A percentile compares a stretch with the other conserved stretches of the same genome.
phyloP scores from a whole-genome alignment of 2,113 vertebrate species.

The Megaleporinus macrocephalus region DNA sequence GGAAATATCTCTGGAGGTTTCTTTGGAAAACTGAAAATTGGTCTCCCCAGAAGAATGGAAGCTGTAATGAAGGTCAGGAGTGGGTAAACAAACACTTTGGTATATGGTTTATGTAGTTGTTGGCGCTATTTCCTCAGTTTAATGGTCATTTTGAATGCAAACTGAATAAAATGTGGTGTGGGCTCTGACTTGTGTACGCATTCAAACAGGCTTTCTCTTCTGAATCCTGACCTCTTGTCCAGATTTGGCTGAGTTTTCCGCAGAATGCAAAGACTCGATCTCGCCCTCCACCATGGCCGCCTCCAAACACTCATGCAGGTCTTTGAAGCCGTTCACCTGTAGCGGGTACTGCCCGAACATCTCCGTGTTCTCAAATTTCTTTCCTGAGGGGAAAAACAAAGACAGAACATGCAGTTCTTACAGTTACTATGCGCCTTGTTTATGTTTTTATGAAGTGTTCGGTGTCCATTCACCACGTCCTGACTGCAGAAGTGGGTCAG shows the following conservation, averaged over 20 bases:
- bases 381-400: conserved; percentile 77
- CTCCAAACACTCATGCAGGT: conserved; percentile 97
- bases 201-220: background rate
- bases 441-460: background rate
- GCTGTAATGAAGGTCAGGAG: too few relatives aligned
- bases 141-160: too few relatives aligned
- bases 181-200: too few relatives aligned
- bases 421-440: background rate
- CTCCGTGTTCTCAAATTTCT: conserved; percentile 98
- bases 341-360: conserved; percentile 99
- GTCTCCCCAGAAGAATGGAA: too few relatives aligned
- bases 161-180: too few relatives aligned
- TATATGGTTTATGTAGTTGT: too few relatives aligned
- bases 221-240: conserved; percentile 78
- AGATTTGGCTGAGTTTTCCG: conserved; percentile 93
- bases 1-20: too few relatives aligned
- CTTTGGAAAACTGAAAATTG: too few relatives aligned
- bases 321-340: conserved; percentile 97
- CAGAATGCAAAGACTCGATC: conserved; percentile 94
- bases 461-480: background rate
- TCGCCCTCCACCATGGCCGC: conserved; percentile 98
- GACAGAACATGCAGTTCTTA: background rate
- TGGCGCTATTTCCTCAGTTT: too few relatives aligned
- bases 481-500: background rate
- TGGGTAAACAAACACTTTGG: too few relatives aligned